Evolutionary conservation across 2,797 vertebrate genomes (phyloP), one percentile per base, ranked within the genome.

Genomic region (Coracias cyanogaster): DNA sequence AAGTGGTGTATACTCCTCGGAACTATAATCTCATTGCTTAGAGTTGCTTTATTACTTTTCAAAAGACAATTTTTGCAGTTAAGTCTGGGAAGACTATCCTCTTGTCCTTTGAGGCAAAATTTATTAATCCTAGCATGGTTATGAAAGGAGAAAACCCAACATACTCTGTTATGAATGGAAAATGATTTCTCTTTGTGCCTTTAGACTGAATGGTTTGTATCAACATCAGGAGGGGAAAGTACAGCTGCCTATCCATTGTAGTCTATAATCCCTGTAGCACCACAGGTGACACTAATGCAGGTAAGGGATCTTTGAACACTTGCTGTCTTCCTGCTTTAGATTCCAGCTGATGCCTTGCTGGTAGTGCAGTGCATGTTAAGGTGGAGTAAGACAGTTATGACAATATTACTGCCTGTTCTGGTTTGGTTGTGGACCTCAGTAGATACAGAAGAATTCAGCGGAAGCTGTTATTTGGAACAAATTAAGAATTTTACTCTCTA

Each of bases 31-130:
- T 80, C 10, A 14, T 90, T 81, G 31, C 69, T 93, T 73, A 39
- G 45, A 77, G 35, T 82, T 87, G 82, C 49, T 93, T 76, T 62
- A 64, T 83, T 48, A 48, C 5, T 12, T 64, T 84, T 76, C n/a
- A 61, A 12, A 76, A 52, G 9, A 46, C 41, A 48, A 6, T 15
- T 66, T 70, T 26, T 74, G 49, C 60, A 57, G 25, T 92, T 64
- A 45, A 73, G 52, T 86, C 61, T 29, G 13, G 12, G 41, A 73
- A 73, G 25, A 86, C 41, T 86, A 31, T 74, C 24, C 8, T 69
- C 22, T 62, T 86, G 16, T 84, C 58, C 24, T 94, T 91, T 61
- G 55, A 62, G 43, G 22, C 12, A 81, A 77, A 67, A 88, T 81
- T 28, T 90, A 65, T 95, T 41, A 12, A 48, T 85, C 25, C 77